Evolutionary conservation across 2,113 vertebrate species (phyloP).

Genomic region (Papio anubis): DNA sequence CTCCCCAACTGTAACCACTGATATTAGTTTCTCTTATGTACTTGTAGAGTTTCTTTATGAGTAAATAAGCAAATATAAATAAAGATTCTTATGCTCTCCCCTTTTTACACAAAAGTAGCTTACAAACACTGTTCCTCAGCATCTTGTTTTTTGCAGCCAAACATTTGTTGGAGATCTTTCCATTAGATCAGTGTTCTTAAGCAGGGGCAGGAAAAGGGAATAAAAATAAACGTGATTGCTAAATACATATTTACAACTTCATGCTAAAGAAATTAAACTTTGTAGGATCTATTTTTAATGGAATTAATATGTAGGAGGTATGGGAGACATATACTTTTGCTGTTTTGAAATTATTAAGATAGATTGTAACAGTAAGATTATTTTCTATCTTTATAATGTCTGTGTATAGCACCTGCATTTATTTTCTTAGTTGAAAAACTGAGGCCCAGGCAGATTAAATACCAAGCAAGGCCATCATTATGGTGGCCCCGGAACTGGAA

Average conservation of each 20-base stretch:
- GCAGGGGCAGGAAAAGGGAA: slow-evolving; percentile 12
- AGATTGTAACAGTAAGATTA: slow-evolving; percentile 16
- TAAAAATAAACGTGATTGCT: slow-evolving; percentile 2
- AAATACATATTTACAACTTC: slow-evolving; percentile 21
- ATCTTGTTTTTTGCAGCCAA: slow-evolving; percentile 36
- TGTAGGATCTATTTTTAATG: not conserved
- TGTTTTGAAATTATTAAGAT: slow-evolving; percentile 34
- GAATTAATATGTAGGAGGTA: not conserved
- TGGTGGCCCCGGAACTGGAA: not conserved
- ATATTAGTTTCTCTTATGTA: not conserved
- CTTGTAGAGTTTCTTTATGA: slow-evolving; percentile 17
- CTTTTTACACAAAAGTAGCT: not conserved
- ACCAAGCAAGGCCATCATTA: not conserved
- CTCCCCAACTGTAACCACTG: not conserved
- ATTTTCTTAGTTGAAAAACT: slow-evolving; percentile 40
- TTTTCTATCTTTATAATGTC: not conserved
- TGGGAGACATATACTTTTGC: not conserved
- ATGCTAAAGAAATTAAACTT: slow-evolving; percentile 28
- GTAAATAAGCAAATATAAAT: slow-evolving; percentile 31
- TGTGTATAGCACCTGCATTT: not conserved
- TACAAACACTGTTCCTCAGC: not conserved
- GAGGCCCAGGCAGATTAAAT: not conserved
- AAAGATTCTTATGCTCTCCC: not conserved
- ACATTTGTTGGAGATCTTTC: not conserved
- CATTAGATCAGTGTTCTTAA: slow-evolving; percentile 21